A percentile compares a stretch with the other conserved stretches of the same genome.
Conservation (phyloP, 2,113 vertebrate species). For the Parus major region DNA sequence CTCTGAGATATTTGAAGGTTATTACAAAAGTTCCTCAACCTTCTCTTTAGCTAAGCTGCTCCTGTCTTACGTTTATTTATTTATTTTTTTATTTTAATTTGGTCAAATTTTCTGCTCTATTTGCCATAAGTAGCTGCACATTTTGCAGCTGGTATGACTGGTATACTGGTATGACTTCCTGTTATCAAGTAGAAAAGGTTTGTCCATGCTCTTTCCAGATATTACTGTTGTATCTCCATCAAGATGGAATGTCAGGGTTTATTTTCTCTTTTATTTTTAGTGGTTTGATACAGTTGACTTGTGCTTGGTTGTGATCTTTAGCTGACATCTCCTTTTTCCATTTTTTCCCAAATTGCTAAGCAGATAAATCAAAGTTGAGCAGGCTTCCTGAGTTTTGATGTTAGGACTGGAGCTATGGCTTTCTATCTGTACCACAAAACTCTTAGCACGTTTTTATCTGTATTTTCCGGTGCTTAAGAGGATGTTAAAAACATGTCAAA, state of each 20-base stretch:
- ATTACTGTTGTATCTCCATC: not conserved
- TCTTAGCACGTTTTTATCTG: not conserved
- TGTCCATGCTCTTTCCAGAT: not conserved
- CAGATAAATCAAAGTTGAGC: not conserved
- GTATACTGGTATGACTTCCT: not conserved
- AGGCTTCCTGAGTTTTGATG: not conserved
- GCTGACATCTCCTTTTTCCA: not conserved
- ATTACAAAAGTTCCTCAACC: not conserved
- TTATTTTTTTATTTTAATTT: not conserved
- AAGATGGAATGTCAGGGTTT: not conserved
- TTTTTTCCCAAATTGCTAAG: not conserved
- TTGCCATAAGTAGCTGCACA: not conserved
- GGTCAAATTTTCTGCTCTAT: not conserved
- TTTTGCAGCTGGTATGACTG: no score
- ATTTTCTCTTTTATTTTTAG: not conserved
- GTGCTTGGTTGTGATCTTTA: not conserved
- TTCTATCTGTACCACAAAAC: not conserved
- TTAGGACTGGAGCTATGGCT: not conserved
- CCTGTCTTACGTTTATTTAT: not conserved
- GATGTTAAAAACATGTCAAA: not conserved
- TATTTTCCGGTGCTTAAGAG: not conserved
- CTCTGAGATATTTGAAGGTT: fast-evolving
- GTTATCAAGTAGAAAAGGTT: not conserved
- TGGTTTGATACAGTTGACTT: not conserved
- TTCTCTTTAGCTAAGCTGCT: not conserved